Evolutionary conservation across 2,113 vertebrate species (phyloP).

Genomic region (Oreotrochilus melanogaster): DNA sequence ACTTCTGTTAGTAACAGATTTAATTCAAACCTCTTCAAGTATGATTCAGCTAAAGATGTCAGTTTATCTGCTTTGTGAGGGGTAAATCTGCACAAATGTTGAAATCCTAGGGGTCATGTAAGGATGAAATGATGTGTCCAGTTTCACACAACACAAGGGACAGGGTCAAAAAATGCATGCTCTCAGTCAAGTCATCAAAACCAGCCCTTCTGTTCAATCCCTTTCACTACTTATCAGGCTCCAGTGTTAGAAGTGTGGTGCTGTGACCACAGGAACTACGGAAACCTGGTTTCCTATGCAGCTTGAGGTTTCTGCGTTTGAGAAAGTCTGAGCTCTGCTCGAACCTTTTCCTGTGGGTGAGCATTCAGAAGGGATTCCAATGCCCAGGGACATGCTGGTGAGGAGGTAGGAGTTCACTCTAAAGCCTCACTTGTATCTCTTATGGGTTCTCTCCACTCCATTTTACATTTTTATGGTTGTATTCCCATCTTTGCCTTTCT

Average conservation of each 20-base stretch:
- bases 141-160: neutral
- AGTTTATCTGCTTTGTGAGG: neutral
- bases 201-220: neutral
- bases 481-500: neutral
- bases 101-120: neutral
- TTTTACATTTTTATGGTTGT: neutral
- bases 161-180: neutral
- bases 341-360: neutral
- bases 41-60: neutral
- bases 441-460: neutral
- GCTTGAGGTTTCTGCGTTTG: neutral
- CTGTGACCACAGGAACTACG: neutral
- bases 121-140: neutral
- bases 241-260: neutral
- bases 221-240: neutral
- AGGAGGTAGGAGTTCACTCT: neutral
- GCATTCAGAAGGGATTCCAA: neutral
- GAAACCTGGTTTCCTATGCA: neutral
- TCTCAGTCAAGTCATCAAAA: neutral
- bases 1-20: neutral
- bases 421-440: neutral
- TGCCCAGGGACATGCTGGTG: neutral
- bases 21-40: neutral
- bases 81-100: neutral
- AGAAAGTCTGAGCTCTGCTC: neutral